These are phyloP conservation scores for Dasysyrphus tricinctus DNA, from an alignment of 2,888 invertebrate species.

Conservation along the genomic window DNA sequence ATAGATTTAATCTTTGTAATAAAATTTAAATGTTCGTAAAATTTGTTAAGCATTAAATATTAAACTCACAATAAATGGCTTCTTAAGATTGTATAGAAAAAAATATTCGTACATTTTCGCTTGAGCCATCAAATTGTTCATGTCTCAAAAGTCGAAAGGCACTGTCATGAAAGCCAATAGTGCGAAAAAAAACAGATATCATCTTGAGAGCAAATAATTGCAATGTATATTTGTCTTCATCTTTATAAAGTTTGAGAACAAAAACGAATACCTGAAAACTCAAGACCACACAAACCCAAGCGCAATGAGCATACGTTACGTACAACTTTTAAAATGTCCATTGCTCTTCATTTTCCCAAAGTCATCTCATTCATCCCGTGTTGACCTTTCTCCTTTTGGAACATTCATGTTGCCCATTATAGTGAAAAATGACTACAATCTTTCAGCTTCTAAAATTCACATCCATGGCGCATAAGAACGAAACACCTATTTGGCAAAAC, in stretches of 20 bases:
- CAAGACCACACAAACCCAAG: background rate
- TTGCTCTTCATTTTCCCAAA: conserved; percentile 8
- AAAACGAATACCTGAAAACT: background rate
- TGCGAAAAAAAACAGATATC: background rate
- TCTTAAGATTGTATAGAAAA: background rate
- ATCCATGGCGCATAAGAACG: background rate
- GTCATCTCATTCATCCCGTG: conserved; percentile 30
- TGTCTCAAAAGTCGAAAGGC: background rate
- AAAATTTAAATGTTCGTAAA: too few species aligned
- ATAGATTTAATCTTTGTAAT: too few species aligned
- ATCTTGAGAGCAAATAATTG: background rate
- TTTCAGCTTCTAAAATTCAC: conserved; percentile 23
- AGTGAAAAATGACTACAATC: conserved; percentile 20
- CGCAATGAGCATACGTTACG: background rate
- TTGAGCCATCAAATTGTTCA: background rate
- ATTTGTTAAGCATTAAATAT: too few species aligned
- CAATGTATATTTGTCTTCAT: background rate
- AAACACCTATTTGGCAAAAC: conserved; percentile 30
- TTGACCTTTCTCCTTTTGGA: conserved; percentile 21
- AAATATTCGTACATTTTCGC: background rate
- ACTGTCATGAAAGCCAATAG: background rate
- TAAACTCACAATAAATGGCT: too few species aligned
- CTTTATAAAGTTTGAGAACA: background rate
- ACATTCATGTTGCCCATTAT: conserved; percentile 14
- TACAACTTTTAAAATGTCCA: conserved; percentile 1